Evolutionary conservation across 2,113 vertebrate genomes (phyloP), one percentile per base, ranked within the genome.

Genomic region (Tragelaphus scriptus): DNA sequence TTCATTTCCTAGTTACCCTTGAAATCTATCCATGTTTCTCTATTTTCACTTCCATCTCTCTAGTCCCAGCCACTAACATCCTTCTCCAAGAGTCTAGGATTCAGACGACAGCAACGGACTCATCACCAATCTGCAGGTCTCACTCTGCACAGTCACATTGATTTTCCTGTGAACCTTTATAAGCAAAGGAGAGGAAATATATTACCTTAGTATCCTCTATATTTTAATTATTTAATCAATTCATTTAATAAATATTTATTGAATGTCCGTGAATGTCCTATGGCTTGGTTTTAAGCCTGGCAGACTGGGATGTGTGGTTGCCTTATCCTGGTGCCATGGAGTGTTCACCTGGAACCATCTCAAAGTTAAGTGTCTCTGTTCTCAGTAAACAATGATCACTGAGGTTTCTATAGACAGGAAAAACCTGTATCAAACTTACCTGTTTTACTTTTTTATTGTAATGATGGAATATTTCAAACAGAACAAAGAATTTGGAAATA

Each of bases 381-480:
- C 59, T 95, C 53, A 61, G 86, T 47, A 16, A 80, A 44, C 32
- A 26, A 36, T 87, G 61, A 68, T 88, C 81, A 25, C 23, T 84
- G 53, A 16, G 81, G 1, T 36, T 56, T 56, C 55, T 56, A 56
- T 36, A 56, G n/a, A 26, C 32, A 56, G 81, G n/a, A 84, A 84
- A 56, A 84, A 56, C 51, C 21, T 55, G 21, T 28, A 51, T 44
- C 21, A 85, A 19, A 44, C 19, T 51, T 77, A 94, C 25, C 16
- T 17, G 10, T 85, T 94, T 61, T 58, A 30, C 4, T 16, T 87
- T 36, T 82, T 90, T 40, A 11, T 40, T 65, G 21, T 85, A 56
- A 71, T 56, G 15, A 84, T 75, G 53, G 85, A 93, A 55, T 88
- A 49, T 85, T 98, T 97, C 40, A 96, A 96, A 65, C 19, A 58